Percentiles rank a stretch among this genome's conserved stretches.
These are phyloP conservation scores for Melipona beecheii DNA, from an alignment of 2,888 invertebrate genomes.

Conservation along the genomic window DNA sequence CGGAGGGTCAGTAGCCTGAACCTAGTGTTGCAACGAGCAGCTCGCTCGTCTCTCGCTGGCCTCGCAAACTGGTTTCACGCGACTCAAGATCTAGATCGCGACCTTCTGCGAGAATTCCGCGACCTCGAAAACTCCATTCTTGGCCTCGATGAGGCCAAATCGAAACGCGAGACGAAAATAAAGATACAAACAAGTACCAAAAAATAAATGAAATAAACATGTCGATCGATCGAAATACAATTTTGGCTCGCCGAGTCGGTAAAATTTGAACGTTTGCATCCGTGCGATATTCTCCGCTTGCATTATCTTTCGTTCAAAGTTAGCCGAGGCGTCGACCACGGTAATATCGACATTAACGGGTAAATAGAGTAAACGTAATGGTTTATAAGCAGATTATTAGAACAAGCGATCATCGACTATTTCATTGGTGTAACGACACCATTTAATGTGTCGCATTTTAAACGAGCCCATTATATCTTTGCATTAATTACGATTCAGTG, in stretches of 20 bases:
- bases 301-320: constrained; percentile 46
- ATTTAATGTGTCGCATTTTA: constrained; percentile 21
- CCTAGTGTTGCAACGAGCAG: constrained; percentile 53
- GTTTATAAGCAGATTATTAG: constrained; percentile 45
- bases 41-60: constrained; percentile 52
- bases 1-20: constrained; percentile 72
- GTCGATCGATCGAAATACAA: not conserved
- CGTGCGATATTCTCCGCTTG: not conserved
- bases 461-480: constrained; percentile 53
- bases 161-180: constrained; percentile 27
- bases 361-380: constrained; percentile 20
- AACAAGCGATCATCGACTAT: constrained; percentile 45
- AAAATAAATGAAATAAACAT: not conserved
- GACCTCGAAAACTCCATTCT: constrained; percentile 40
- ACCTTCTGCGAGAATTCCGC: constrained; percentile 68
- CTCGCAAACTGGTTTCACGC: constrained; percentile 76
- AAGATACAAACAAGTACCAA: constrained; percentile 9
- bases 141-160: not conserved
- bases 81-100: constrained; percentile 80
- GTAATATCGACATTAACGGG: constrained; percentile 18
- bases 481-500: constrained; percentile 36
- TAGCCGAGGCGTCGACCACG: not conserved
- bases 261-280: not conserved
- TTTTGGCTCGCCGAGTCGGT: not conserved
- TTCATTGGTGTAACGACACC: constrained; percentile 19